Conservation (phyloP, 2,888 invertebrate species). For the Drosophila koepferae region DNA sequence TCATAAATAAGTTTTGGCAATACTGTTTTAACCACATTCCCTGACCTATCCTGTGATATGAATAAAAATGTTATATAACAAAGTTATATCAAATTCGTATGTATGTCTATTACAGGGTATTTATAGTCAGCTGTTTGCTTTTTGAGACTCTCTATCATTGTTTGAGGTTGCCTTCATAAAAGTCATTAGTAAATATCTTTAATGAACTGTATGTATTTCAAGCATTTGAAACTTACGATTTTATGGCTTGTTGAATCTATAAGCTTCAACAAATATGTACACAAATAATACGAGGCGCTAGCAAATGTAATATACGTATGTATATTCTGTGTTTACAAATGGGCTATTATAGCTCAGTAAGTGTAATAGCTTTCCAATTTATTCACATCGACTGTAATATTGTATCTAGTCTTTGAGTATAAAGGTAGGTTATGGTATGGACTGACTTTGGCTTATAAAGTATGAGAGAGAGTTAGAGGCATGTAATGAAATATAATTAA, state of each 20-base stretch:
- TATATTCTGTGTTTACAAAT: conserved; percentile 4
- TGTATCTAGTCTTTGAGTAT: too few species aligned
- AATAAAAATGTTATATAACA: not conserved
- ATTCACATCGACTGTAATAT: not conserved
- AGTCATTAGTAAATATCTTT: conserved; percentile 3
- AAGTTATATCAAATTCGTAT: not conserved
- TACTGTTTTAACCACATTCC: not conserved
- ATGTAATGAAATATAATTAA: too few species aligned
- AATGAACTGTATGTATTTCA: conserved; percentile 11
- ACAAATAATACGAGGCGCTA: not conserved
- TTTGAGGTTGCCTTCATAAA: not conserved
- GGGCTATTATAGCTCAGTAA: not conserved
- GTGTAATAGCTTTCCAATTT: conserved; percentile 1
- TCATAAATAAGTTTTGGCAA: not conserved
- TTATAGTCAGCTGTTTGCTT: not conserved
- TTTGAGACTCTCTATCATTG: not conserved
- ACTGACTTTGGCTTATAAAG: too few species aligned
- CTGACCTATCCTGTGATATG: not conserved
- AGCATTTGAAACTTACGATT: conserved; percentile 1
- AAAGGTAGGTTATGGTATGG: too few species aligned
- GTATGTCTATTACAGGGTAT: not conserved
- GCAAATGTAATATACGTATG: not conserved
- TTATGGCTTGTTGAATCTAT: conserved; percentile 15
- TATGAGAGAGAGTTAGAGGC: too few species aligned
- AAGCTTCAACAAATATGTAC: conserved; percentile 2